phyloP scores from a whole-genome alignment of 92 coral and sea anemone species.

The Palythoa grandiflora region DNA sequence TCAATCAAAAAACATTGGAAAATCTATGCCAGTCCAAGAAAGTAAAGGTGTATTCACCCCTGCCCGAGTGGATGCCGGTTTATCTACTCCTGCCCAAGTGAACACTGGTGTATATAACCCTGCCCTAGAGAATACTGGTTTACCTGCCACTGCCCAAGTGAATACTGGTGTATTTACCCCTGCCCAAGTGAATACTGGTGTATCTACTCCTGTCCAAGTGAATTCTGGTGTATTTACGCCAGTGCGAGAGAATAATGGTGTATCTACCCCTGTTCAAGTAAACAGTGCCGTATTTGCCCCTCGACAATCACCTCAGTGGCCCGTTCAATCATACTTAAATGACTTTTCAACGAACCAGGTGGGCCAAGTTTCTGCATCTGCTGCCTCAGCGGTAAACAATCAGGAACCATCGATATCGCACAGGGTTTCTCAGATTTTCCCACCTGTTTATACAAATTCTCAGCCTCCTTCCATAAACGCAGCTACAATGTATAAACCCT shows the following conservation, averaged over 20 bases:
- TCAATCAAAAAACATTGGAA: not conserved
- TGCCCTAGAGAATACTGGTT: not conserved
- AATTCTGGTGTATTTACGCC: not conserved
- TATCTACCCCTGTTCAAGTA: too few species aligned
- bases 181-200: too few species aligned
- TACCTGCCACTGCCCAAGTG: not conserved
- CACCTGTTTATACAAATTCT: not conserved
- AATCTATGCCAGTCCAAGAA: too few species aligned
- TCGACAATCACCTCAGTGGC: not conserved
- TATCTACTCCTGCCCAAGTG: not conserved
- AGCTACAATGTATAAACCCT: too few species aligned
- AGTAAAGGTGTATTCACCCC: too few species aligned
- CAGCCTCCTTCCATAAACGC: too few species aligned
- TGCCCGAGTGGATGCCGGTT: not conserved
- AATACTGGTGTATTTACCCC: too few species aligned
- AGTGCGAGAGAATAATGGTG: too few species aligned
- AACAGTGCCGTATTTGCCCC: not conserved
- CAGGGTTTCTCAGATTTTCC: not conserved
- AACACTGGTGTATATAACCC: too few species aligned
- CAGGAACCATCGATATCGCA: not conserved
- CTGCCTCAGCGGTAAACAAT: not conserved
- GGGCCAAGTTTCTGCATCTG: not conserved
- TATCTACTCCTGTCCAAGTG: too few species aligned
- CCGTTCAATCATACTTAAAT: not conserved
- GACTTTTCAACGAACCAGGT: not conserved